These are phyloP conservation scores for Papilio aristodemus DNA, from an alignment of 1,140 invertebrate species.

Conservation along the genomic window DNA sequence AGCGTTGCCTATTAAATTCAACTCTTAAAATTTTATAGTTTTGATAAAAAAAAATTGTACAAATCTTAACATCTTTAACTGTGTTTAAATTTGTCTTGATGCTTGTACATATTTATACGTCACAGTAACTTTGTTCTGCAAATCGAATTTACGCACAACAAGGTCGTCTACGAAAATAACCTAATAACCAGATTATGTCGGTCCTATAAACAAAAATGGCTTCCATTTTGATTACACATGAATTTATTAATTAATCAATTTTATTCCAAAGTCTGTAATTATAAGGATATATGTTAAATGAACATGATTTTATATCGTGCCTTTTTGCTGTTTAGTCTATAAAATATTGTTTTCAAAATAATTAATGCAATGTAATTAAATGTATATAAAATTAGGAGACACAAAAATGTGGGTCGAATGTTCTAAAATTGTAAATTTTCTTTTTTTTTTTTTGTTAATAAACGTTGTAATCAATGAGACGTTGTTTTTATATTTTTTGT, in stretches of 20 bases:
- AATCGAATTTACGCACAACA: not conserved
- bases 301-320: slow-evolving; percentile 30
- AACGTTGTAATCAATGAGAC: slow-evolving; percentile 26
- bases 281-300: slow-evolving; percentile 22
- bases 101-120: not conserved
- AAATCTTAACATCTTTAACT: not conserved
- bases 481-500: not conserved
- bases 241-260: not conserved
- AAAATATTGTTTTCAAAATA: slow-evolving; percentile 5
- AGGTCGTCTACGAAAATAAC: not conserved
- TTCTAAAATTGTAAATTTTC: slow-evolving; percentile 29
- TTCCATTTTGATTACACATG: not conserved
- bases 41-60: not conserved
- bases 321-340: slow-evolving; percentile 30
- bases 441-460: slow-evolving; percentile 31
- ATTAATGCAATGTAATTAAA: slow-evolving; percentile 32
- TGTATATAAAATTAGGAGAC: slow-evolving; percentile 17
- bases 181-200: not conserved
- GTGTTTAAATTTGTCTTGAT: not conserved
- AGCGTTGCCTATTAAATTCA: not conserved
- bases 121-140: not conserved
- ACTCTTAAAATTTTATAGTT: not conserved
- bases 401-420: slow-evolving; percentile 17
- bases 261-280: slow-evolving; percentile 18
- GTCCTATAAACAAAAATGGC: not conserved